Conservation (phyloP, 2,113 vertebrate species). For the Diadophis punctatus region DNA sequence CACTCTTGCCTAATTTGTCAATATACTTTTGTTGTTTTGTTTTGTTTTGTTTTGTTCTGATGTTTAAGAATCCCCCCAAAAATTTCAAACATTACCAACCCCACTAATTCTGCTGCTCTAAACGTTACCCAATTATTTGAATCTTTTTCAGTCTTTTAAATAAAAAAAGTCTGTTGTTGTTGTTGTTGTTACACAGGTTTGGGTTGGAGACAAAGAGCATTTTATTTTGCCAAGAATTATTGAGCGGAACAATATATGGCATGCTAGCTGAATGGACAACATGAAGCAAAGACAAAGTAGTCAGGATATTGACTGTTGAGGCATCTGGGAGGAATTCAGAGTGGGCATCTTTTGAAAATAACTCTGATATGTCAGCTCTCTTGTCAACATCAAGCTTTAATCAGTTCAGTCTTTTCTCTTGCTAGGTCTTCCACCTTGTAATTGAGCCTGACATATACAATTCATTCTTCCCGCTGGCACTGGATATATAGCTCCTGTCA, state of each 20-base stretch:
- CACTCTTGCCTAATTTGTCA: not conserved
- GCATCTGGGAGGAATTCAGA: constrained; percentile 39
- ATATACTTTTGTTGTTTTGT: not conserved
- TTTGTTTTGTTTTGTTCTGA: not conserved
- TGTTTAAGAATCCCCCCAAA: not conserved
- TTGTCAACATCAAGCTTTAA: constrained; percentile 62
- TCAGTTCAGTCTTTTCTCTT: constrained; percentile 63
- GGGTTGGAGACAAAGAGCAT: not conserved
- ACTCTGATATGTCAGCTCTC: constrained; percentile 49
- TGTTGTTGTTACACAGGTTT: constrained; percentile 5
- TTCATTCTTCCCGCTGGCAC: constrained; percentile 63
- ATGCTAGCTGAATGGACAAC: constrained; percentile 20
- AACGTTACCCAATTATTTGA: not conserved
- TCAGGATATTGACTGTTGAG: constrained; percentile 46
- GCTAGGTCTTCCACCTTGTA: constrained; percentile 63
- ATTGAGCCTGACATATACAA: constrained; percentile 69
- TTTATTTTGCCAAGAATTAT: constrained; percentile 9
- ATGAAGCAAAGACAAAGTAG: constrained; percentile 36
- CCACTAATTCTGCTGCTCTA: not conserved
- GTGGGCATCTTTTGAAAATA: constrained; percentile 58
- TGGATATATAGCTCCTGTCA: constrained; percentile 62
- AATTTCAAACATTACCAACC: not conserved
- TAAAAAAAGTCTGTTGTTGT: not conserved
- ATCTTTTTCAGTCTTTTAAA: not conserved
- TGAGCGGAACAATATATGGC: constrained; percentile 19